Conservation (phyloP, 2,888 invertebrate species). For the Coelinius sp. region DNA sequence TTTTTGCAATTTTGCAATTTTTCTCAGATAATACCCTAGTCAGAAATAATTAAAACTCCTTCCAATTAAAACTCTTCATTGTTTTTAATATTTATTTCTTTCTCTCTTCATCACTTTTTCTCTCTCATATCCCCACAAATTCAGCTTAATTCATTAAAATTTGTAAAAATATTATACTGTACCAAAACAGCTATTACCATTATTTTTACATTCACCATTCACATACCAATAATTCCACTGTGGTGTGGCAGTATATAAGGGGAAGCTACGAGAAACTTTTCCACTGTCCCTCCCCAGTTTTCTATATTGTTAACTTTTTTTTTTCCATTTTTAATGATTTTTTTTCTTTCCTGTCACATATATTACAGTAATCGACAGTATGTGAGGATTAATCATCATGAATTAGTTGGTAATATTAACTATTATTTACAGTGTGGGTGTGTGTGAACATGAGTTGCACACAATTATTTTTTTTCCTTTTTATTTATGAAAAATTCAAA, state of each 20-base stretch:
- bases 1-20: not conserved
- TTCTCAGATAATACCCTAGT: not conserved
- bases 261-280: constrained; percentile 11
- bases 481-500: constrained; percentile 15
- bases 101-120: constrained; percentile 35
- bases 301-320: constrained; percentile 27
- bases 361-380: constrained; percentile 24
- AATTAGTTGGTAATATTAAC: constrained; percentile 27
- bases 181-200: constrained; percentile 61
- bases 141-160: constrained; percentile 63
- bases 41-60: not conserved
- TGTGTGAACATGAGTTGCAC: constrained; percentile 14
- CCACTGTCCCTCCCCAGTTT: not conserved
- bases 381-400: constrained; percentile 15
- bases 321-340: constrained; percentile 1
- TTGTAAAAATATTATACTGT: constrained; percentile 70
- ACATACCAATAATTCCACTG: constrained; percentile 46
- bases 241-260: constrained; percentile 47
- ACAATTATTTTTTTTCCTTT: not conserved
- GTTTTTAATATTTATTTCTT: constrained; percentile 22
- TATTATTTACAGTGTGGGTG: constrained; percentile 25
- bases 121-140: constrained; percentile 50
- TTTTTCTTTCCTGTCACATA: constrained; percentile 9
- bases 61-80: not conserved
- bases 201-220: constrained; percentile 48